Base-by-base conservation (phyloP, 2,888 invertebrate species). In the Malachius bipustulatus region DNA sequence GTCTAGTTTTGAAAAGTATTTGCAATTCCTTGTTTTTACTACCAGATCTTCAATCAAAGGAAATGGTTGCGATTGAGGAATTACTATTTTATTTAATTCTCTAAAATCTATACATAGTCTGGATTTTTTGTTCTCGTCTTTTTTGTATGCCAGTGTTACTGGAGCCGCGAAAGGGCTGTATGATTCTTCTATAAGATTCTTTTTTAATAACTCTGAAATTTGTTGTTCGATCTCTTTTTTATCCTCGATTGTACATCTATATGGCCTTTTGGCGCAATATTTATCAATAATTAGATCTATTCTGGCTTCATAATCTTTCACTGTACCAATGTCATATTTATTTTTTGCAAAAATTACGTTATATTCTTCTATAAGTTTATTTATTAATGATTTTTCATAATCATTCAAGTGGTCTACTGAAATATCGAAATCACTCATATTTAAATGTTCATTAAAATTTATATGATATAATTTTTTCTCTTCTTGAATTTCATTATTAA, bases 41-140 rank as follows among this genome's bases (percentile, higher is more conserved):
- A 54, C 46, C 33, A 55, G 32, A 30, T 56, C 54, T 9, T 52
- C 51, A 30, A 56, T 54, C 4, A 51, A 30, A 26, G 54, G 53
- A 35, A 56, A 52, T 8, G 50, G 52, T 43, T 55, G 52, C 8
- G 55, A 16, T 44, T 53, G 49, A 3, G 51, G 51, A 3, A 51
- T 39, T 1, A 54, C 41, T 14, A 51, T 48, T 43, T 51, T 39
- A 24, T 39, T 39, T 19, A 39, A 14, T n/a, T 36, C 27, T 13
- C 32, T 32, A 11, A 32, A 32, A 12, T 36, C 36, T 6, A 36
- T 36, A 8, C 31, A 36, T 12, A 32, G 14, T 14, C 34, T 34
- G 14, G 19, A 19, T 27, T 34, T 14, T 34, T 32, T 27, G 16
- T 24, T 11, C 6, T 27, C 2, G 4, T 30, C 30, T 4, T 9